phyloP scores from a whole-genome alignment of 2,888 invertebrate species.

The Anarsia innoxiella region DNA sequence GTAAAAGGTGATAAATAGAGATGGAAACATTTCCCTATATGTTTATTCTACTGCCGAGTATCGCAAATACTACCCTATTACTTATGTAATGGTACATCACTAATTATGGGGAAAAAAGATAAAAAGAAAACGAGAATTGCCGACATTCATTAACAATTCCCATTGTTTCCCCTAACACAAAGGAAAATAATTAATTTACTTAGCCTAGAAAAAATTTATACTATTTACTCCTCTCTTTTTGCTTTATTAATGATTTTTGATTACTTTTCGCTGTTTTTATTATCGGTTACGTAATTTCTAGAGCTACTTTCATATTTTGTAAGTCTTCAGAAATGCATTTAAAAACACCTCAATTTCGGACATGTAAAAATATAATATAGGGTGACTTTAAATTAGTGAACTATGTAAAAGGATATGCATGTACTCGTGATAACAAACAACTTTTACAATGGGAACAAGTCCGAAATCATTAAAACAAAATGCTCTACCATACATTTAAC shows the following conservation, averaged over 20 bases:
- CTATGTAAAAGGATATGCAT: no score
- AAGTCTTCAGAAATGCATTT: background rate
- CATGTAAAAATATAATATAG: no score
- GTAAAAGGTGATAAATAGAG: no score
- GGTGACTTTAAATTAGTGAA: no score
- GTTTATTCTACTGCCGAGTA: no score
- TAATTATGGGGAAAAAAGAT: constrained; percentile 32
- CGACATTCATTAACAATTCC: constrained; percentile 55
- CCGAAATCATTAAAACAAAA: no score
- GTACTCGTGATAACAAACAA: no score
- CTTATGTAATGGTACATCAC: background rate
- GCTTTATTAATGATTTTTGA: background rate
- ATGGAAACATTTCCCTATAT: no score
- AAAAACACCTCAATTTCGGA: no score
- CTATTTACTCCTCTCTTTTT: constrained; percentile 6
- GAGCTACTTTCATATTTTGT: background rate
- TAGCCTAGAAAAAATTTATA: constrained; percentile 29
- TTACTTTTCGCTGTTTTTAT: background rate
- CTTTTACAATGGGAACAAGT: no score
- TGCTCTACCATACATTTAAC: no score
- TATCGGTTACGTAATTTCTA: background rate
- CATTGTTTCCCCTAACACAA: constrained; percentile 50
- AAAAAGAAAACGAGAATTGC: constrained; percentile 36
- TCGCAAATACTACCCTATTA: background rate
- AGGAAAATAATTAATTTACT: constrained; percentile 57